A percentile compares a stretch with the other conserved stretches of the same genome.
These are phyloP conservation scores for Andrena bicolor DNA, from an alignment of 2,888 invertebrate genomes.

Conservation along the genomic window DNA sequence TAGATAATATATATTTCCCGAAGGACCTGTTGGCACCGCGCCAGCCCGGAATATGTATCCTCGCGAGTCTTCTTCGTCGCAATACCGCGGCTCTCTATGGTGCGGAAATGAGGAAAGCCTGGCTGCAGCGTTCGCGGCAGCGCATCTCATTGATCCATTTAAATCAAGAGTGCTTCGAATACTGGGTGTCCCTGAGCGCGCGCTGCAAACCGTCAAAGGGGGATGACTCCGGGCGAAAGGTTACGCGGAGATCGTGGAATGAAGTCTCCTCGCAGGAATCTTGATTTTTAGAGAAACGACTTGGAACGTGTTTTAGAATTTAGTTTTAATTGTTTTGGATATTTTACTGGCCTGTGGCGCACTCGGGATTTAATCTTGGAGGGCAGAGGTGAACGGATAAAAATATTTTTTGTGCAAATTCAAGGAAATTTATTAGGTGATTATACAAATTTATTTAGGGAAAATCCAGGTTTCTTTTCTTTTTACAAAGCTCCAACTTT, in stretches of 20 bases:
- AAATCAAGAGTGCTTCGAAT: conserved; percentile 34
- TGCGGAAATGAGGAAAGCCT: conserved; percentile 43
- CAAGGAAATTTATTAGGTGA: too few relatives aligned
- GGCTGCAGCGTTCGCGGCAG: conserved; percentile 27
- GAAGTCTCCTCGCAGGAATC: background rate
- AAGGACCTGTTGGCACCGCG: conserved; percentile 50
- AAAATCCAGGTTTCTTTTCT: too few relatives aligned
- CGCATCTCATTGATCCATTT: conserved; percentile 51
- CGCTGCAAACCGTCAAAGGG: background rate
- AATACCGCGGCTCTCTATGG: conserved; percentile 30
- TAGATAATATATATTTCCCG: conserved; percentile 51
- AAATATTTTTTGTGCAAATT: too few relatives aligned
- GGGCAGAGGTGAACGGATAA: too few relatives aligned
- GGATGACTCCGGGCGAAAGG: background rate
- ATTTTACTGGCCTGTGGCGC: too few relatives aligned
- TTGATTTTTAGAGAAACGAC: background rate
- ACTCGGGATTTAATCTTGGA: too few relatives aligned
- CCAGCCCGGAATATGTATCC: conserved; percentile 55
- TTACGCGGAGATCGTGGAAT: background rate
- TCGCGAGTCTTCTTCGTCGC: conserved; percentile 34
- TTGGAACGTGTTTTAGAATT: too few relatives aligned
- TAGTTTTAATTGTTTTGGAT: too few relatives aligned
- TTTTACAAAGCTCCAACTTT: too few relatives aligned
- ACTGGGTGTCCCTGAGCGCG: background rate
- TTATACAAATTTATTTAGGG: too few relatives aligned